Base-by-base conservation (phyloP, 2,113 vertebrate species). In the Sorex araneus region DNA sequence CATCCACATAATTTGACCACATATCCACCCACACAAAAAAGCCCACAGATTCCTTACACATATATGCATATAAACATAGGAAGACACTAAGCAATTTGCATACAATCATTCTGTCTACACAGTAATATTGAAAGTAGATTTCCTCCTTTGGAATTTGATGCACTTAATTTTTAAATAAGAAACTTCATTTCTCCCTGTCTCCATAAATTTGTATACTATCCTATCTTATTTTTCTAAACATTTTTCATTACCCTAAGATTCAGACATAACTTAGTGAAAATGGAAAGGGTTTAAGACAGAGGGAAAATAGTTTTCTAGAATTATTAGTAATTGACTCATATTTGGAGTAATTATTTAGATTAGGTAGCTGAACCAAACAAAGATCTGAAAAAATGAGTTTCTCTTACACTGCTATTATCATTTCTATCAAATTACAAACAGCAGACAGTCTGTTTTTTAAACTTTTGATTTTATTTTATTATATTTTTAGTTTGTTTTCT, bases 1-100 rank as follows among this genome's bases (percentile, higher is more conserved):
- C 40, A 75, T 93, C 91, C 94, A 84, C 95, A 92, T 95, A 91
- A 92, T 95, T 78, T 89, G 91, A 95, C 95, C 96, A 94, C 94
- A 95, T 80, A 94, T 47, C 60, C 57, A 90, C 90, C 92, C 93
- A 79, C 92, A 95, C 80, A 89, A 89, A 90, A 96, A 92, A 77
- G 50, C 94, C 95, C 93, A 87, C 64, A 92, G 77, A 95, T 89
- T 92, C 92, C 87, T 89, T 84, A 85, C 79, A 81, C 76, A 95
- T 28, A 81, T 66, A 66, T 66, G 66, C 84, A 82, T 80, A 89
- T 87, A 96, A 95, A 96, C 86, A 95, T 63, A 94, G 69, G 93
- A 87, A 50, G 54, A 89, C 66, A 83, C 16, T 66, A 36, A 69
- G 83, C 69, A 89, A 89, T 92, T 95, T 91, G 81, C 94, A 96